Base-by-base conservation (phyloP, 2,113 vertebrate species). In the Boleophthalmus pectinirostris region DNA sequence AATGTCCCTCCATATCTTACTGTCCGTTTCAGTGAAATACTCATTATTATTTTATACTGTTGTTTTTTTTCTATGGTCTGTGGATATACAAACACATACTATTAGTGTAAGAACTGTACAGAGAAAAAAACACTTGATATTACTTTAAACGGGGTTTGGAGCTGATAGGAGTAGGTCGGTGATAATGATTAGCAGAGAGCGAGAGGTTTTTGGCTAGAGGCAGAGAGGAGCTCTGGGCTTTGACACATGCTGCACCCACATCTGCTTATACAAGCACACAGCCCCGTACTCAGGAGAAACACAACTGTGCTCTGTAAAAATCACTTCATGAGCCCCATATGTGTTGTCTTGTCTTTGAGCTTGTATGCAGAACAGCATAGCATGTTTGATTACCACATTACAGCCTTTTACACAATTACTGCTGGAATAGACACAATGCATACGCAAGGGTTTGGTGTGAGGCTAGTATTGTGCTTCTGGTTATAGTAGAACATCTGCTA, bases 171-270 rank as follows among this genome's bases (percentile, higher is more conserved):
- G 21, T 25, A 47, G 57, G 56, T 1, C 0, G 38, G 11, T 21
- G 64, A 69, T 60, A 58, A 69, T 70, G 69, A 82, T 79, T 6
- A 77, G 57, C 54, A 67, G 15, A 66, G 38, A 71, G 38, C 61
- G 23, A 63, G 43, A 57, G 21, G 8, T 56, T 53, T 76, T 80
- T 47, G 25, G 45, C 71, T 56, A 13, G 33, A 74, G 73, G 69
- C 67, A 73, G 29, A 67, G 0, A 21, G 63, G 47, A 68, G 67
- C 54, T 70, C 14, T 65, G 70, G 73, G 57, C 75, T 72, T 58
- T 74, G 74, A 78, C 73, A 76, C 45, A 24, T 16, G 24, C 24
- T 66, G 73, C 68, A 70, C 65, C 78, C 77, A 67, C 73, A 73
- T 76, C 72, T 80, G 71, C 56, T 69, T 63, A 72, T 46, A 54